Conservation (phyloP, 2,888 invertebrate species). For the Anticlea derivata region DNA sequence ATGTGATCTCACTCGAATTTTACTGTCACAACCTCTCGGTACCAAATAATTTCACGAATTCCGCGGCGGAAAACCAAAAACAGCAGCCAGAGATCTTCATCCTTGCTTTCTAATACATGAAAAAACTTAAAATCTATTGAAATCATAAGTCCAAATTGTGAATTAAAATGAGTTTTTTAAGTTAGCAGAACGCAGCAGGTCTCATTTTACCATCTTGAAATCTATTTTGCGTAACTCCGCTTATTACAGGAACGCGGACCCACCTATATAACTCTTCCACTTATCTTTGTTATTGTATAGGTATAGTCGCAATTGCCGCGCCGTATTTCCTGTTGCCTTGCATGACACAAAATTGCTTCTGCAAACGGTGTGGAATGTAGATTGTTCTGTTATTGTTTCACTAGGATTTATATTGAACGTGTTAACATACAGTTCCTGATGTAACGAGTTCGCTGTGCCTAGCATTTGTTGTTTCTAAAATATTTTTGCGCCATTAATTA, state of each 20-base stretch:
- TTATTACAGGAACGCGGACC: background rate
- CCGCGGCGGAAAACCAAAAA: too few species aligned
- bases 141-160: too few species aligned
- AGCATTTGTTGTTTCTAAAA: constrained; percentile 19
- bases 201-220: too few species aligned
- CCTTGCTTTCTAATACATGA: too few species aligned
- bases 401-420: constrained; percentile 44
- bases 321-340: constrained; percentile 68
- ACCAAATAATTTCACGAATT: too few species aligned
- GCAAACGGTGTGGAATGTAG: constrained; percentile 71
- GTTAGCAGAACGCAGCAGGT: too few species aligned
- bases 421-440: constrained; percentile 24
- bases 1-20: too few species aligned
- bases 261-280: constrained; percentile 7
- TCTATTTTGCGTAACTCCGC: background rate
- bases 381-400: constrained; percentile 73
- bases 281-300: constrained; percentile 20
- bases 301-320: constrained; percentile 54
- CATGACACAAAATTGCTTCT: constrained; percentile 75
- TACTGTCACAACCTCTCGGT: too few species aligned
- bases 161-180: too few species aligned
- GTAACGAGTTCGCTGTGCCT: constrained; percentile 23
- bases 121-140: too few species aligned
- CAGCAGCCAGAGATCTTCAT: too few species aligned
- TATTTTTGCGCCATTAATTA: too few species aligned